Base-by-base conservation (phyloP, 2,113 vertebrate species). In the Phodopus roborovskii region DNA sequence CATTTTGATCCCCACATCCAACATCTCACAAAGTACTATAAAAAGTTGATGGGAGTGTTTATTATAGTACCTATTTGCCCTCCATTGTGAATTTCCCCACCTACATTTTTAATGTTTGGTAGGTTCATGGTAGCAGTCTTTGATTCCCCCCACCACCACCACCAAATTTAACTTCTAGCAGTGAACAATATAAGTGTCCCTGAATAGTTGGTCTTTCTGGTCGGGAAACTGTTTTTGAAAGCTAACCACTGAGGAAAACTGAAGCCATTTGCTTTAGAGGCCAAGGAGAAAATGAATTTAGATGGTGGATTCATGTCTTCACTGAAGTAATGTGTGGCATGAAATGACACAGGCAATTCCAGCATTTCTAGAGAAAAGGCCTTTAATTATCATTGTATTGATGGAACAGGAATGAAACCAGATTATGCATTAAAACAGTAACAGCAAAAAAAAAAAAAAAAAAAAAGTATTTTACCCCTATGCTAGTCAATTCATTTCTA, bases 351-450 rank as follows among this genome's bases (percentile, higher is more conserved):
- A 53, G 26, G 90, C 53, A 11, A 45, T 93, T 75, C 10, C 58
- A n/a, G 16, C 2, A 36, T 2, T 81, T 88, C 30, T 60, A 3
- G 24, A 20, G 9, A 11, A 84, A 74, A 75, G 68, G 39, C 1
- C 5, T 64, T 16, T 68, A 58, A 82, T 87, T 73, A 17, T 8
- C 91, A 36, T 4, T 84, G n/a, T 87, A 19, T 50, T 50, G 11
- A 79, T 94, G 16, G 33, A 88, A 36, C 1, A 85, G 9, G 74
- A 93, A 50, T 75, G 91, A 86, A 94, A 82, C 50, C 58, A 75
- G 15, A 60, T 13, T 11, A 73, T 58, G 39, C 10, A 19, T 85
- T 50, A 90, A 22, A 64, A 75, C 33, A 71, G 22, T 3, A 58
- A 77, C 91, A 58, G 8, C 7, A 79, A 75, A 81, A 7, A n/a